Conservation (phyloP, 1,140 invertebrate species). For the Coptotermes formosanus region DNA sequence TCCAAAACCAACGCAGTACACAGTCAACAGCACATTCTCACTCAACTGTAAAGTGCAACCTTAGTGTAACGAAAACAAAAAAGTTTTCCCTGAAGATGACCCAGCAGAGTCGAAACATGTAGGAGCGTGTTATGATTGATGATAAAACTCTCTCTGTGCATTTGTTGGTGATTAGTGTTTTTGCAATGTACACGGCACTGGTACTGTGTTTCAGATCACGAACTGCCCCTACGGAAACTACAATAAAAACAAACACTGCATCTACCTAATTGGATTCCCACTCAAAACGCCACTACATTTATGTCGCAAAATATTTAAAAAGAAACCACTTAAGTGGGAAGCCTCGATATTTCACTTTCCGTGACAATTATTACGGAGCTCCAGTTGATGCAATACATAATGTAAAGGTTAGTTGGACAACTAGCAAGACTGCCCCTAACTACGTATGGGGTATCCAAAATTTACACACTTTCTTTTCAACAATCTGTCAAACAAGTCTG, state of each 20-base stretch:
- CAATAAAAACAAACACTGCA: neutral
- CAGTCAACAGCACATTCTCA: too few species aligned
- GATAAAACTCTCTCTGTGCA: too few species aligned
- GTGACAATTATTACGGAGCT: neutral
- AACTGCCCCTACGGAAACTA: neutral
- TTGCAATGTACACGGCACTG: neutral
- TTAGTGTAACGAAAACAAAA: too few species aligned
- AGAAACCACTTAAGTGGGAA: neutral
- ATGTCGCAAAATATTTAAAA: neutral
- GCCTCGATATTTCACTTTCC: neutral
- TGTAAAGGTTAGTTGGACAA: neutral
- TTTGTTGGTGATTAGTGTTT: too few species aligned
- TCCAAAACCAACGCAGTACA: too few species aligned
- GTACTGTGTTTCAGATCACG: neutral
- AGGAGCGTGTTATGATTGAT: too few species aligned
- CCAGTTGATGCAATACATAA: neutral
- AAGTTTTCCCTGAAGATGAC: too few species aligned
- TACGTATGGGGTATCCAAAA: neutral
- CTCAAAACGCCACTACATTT: neutral
- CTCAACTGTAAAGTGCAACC: too few species aligned
- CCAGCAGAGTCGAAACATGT: too few species aligned
- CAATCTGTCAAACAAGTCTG: neutral
- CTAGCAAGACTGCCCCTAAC: neutral
- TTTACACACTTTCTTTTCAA: neutral
- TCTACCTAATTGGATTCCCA: neutral